Base-by-base conservation (phyloP, 2,888 invertebrate genomes). In the Phrixothrix hirtus region DNA sequence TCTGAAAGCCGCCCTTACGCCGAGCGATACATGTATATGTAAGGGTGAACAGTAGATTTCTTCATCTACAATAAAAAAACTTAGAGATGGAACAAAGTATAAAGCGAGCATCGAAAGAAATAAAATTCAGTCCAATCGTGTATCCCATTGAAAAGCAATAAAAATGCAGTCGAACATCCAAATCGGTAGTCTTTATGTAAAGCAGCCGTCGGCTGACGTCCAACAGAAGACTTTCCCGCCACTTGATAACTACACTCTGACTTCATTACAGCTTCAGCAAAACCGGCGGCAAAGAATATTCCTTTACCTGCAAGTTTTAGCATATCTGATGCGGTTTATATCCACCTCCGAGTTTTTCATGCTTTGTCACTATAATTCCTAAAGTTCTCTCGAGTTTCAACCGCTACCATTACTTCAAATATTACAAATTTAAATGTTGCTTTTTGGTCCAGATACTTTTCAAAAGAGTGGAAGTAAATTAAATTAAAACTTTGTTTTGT, bases 321-420 rank as follows among this genome's bases (percentile, higher is more conserved):
- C 62, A 66, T 65, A 62, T 64, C 61, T 64, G 63, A 62, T 62
- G 59, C 59, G 58, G 50, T 41, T 56, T 55, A 62, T 63, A 61
- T 57, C 62, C 58, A 58, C 57, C 55, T 51, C 54, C 41, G 45
- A 58, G 61, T 60, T 57, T 57, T 60, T 59, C 59, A 62, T 62
- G 63, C 62, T 66, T 66, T 65, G 63, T 65, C 63, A 61, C 61
- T 61, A 64, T 64, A 64, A 65, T 65, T 65, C 63, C 51, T 43
- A 54, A 59, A 63, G 61, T 62, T 63, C 57, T 60, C 60, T 60
- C 52, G 51, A 45, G 48, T 52, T 36, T 47, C 32, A 45, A 43
- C 29, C 44, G 21, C 21, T n/a, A n/a, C n/a, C n/a, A 36, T 43
- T 17, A 34, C 44, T 27, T 30, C 45, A 51, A 53, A 59, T 57